A percentile compares a stretch with the other conserved stretches of the same genome.
Evolutionary conservation across 2,113 vertebrate genomes (phyloP).

Genomic region (Haemorhous mexicanus): DNA sequence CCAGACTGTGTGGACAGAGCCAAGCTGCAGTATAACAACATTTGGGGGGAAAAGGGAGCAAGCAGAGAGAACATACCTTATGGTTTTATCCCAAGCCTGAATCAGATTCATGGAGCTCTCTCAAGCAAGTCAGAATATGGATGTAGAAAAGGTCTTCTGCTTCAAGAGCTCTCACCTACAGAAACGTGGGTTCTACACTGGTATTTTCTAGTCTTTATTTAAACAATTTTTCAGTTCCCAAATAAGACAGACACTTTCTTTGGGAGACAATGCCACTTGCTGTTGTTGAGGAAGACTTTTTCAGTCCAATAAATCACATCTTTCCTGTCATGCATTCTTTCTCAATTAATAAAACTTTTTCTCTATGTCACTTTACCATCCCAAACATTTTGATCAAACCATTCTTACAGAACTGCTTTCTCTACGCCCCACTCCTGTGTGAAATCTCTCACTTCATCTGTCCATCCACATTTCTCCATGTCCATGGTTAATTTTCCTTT

Average conservation of each 20-base stretch:
- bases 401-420: background rate
- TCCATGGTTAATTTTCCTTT: background rate
- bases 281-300: background rate
- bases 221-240: background rate
- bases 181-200: background rate
- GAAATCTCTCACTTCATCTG: background rate
- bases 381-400: background rate
- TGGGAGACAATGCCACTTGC: background rate
- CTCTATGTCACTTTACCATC: background rate
- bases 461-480: background rate
- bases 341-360: background rate
- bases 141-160: background rate
- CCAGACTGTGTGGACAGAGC: constrained; percentile 41
- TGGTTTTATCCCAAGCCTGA: background rate
- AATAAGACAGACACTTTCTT: background rate
- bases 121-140: background rate
- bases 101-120: background rate
- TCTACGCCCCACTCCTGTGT: background rate
- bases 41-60: background rate
- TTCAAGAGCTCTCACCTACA: background rate
- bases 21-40: constrained; percentile 19
- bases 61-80: background rate
- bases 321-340: background rate
- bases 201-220: background rate
- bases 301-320: background rate